Evolutionary conservation across 2,888 invertebrate genomes (phyloP).

Genomic region (Stegana nigrithorax): DNA sequence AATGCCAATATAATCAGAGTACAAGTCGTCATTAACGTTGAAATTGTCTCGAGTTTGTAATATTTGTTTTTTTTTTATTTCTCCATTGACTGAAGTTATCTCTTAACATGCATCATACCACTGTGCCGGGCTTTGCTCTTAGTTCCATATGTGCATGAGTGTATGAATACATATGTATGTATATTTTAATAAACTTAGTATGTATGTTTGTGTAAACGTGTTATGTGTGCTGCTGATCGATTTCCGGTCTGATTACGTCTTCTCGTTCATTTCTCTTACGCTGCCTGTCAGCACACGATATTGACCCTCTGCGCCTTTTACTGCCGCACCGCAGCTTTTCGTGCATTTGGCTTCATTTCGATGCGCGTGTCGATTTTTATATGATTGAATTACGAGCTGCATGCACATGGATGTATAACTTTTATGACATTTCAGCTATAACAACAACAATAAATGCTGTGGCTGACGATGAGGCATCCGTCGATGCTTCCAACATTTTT

Average conservation of each 20-base stretch:
- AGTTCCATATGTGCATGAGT: no score
- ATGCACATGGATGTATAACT: background rate
- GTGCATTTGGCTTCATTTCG: background rate
- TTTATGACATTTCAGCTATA: background rate
- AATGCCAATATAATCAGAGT: no score
- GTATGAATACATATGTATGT: no score
- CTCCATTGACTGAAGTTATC: no score
- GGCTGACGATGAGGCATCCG: background rate
- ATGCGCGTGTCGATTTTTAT: background rate
- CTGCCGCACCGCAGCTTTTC: background rate
- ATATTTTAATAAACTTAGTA: no score
- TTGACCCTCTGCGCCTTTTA: background rate
- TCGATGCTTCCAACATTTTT: background rate
- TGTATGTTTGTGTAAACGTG: background rate
- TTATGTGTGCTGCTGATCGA: constrained; percentile 49
- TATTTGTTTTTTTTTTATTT: no score
- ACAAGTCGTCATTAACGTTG: no score
- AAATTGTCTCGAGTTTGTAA: no score
- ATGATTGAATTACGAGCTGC: background rate
- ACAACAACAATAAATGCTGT: background rate
- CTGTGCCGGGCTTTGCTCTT: background rate
- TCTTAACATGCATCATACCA: background rate
- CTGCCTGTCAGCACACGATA: background rate
- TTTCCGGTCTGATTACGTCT: constrained; percentile 64
- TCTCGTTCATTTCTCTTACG: constrained; percentile 11